These are phyloP conservation scores for Pelodiscus sinensis DNA, from an alignment of 2,113 vertebrate genomes.

Conservation along the genomic window DNA sequence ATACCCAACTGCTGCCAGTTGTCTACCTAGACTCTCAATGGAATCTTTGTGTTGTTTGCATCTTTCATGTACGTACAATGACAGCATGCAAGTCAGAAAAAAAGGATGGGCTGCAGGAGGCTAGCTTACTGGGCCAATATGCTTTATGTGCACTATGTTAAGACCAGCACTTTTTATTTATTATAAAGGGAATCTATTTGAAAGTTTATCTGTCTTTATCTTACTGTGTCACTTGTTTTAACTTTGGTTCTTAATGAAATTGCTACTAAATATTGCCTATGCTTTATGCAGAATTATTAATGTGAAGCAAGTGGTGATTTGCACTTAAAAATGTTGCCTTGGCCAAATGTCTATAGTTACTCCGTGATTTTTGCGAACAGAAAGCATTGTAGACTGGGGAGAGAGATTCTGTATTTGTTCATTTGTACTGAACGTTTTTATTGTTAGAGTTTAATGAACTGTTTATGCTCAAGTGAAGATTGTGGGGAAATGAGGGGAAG, in stretches of 20 bases:
- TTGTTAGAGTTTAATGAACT: background rate
- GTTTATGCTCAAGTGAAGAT: background rate
- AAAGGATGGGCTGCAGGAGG: background rate
- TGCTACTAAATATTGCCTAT: conserved; percentile 40
- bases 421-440: conserved; percentile 41
- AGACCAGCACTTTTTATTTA: conserved; percentile 47
- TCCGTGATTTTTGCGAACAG: conserved; percentile 21
- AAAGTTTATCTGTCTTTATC: conserved; percentile 56
- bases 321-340: conserved; percentile 68
- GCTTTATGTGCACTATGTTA: conserved; percentile 31
- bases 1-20: background rate
- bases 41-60: conserved; percentile 25
- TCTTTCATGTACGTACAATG: conserved; percentile 24
- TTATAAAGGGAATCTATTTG: conserved; percentile 60
- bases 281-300: conserved; percentile 35
- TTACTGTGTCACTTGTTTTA: conserved; percentile 38
- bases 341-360: conserved; percentile 47
- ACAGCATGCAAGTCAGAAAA: conserved; percentile 31
- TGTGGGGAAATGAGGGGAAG: background rate
- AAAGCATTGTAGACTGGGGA: conserved; percentile 14
- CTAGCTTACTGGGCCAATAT: conserved; percentile 11
- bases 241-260: conserved; percentile 45
- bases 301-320: conserved; percentile 50
- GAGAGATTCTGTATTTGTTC: conserved; percentile 23
- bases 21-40: background rate